Base-by-base conservation (phyloP, 2,888 invertebrate genomes). In the Ceriagrion tenellum region DNA sequence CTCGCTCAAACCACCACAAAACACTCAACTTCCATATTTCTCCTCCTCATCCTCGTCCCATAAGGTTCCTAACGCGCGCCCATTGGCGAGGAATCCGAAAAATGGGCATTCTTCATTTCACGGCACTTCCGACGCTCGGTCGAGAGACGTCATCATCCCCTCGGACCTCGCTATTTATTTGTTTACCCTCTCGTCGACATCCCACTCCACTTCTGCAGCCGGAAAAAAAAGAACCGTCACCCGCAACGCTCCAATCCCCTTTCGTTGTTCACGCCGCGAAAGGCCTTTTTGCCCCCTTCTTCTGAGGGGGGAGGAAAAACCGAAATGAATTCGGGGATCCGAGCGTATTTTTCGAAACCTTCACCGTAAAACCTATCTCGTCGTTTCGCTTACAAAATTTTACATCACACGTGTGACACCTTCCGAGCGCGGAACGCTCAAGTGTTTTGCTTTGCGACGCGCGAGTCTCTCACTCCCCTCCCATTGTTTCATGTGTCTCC, bases 61-160 rank as follows among this genome's bases (percentile, higher is more conserved):
- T 30, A 81, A 26, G 35, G 81, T 35, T 81, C 30, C 81, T 81
- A 81, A 81, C 81, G 26, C 81, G 30, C 81, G 35, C 81, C 81
- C 81, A 81, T 35, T 35, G 81, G 35, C 81, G 81, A 81, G 81
- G 81, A 81, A 35, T 81, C 81, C 81, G 81, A 81, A 59, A 93
- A 93, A 93, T 69, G 23, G 69, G 47, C 69, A 47, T 74, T 93
- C 93, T 93, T 93, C 93, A 74, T 93, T 93, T 20, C 93, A 93
- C 89, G 81, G 89, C 93, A 69, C 63, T 93, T 93, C 93, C 93
- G 93, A 55, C 47, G 69, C 81, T 35, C 35, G 81, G 81, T 81
- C n/a, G 47, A 47, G 93, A 4, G 47, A 74, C 93, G 93, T 93
- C 93, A 93, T 59, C 35, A 63, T 55, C 69, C 93, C 35, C 23